Conservation (phyloP, 2,113 vertebrate genomes). For the Hyperopisus bebe region DNA sequence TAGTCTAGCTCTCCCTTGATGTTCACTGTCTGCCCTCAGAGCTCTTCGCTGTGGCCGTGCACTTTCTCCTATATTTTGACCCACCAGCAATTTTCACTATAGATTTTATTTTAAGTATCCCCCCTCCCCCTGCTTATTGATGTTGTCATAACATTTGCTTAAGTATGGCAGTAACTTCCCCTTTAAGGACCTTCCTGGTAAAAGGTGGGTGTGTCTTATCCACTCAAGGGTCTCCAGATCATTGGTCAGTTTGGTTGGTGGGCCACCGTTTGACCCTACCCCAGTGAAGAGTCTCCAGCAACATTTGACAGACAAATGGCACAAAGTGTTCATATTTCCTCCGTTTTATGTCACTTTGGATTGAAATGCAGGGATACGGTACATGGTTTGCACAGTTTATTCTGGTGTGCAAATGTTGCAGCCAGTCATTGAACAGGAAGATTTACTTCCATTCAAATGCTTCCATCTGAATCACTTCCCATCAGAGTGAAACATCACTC, state of each 20-base stretch:
- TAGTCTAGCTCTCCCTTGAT: not conserved
- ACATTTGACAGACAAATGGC: not conserved
- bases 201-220: not conserved
- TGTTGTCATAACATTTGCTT: not conserved
- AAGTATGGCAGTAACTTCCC: not conserved
- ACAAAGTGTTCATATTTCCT: not conserved
- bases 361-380: not conserved
- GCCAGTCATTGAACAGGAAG: not conserved
- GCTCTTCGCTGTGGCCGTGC: not conserved
- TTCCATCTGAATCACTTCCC: not conserved
- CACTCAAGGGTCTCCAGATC: not conserved
- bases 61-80: not conserved
- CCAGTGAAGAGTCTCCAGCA: not conserved
- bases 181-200: not conserved
- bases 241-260: not conserved
- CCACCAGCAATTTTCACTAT: not conserved
- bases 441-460: not conserved
- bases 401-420: not conserved
- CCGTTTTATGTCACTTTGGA: not conserved
- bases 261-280: not conserved
- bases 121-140: not conserved
- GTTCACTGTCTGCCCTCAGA: not conserved
- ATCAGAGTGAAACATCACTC: not conserved
- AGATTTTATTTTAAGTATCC: not conserved
- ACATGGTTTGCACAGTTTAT: not conserved